Conservation (phyloP, 2,888 invertebrate genomes). For the Halictus quadricinctus region DNA sequence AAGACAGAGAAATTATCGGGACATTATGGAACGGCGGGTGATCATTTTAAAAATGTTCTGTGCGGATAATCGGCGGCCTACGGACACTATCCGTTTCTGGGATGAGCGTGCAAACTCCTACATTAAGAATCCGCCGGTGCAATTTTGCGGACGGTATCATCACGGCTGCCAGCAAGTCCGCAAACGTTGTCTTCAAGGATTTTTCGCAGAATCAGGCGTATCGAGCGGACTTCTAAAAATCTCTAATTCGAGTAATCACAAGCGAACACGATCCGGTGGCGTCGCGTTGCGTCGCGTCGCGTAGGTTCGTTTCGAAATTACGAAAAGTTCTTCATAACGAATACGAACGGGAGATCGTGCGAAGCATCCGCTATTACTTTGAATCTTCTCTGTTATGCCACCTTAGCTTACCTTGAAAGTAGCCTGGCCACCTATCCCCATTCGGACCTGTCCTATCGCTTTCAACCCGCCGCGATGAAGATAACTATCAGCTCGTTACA, state of each 20-base stretch:
- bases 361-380: slow-evolving; percentile 62
- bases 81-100: neutral
- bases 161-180: neutral
- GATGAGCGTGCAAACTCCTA: neutral
- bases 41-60: neutral
- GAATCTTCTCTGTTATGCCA: slow-evolving; percentile 52
- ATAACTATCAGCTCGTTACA: slow-evolving; percentile 78
- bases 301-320: slow-evolving; percentile 1
- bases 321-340: slow-evolving; percentile 57
- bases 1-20: neutral
- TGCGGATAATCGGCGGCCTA: neutral
- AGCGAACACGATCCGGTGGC: neutral
- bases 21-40: neutral
- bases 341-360: slow-evolving; percentile 58
- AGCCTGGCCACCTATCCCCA: slow-evolving; percentile 57
- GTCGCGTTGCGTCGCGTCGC: neutral
- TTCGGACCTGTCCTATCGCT: slow-evolving; percentile 65
- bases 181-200: neutral
- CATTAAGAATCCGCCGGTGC: neutral
- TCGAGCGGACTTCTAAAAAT: neutral
- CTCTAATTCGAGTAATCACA: neutral
- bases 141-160: neutral
- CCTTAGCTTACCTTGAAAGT: slow-evolving; percentile 59
- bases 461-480: slow-evolving; percentile 71
- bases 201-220: neutral